These are phyloP conservation scores for Temnothorax unifasciatus DNA, from an alignment of 2,888 invertebrate species.

Conservation along the genomic window DNA sequence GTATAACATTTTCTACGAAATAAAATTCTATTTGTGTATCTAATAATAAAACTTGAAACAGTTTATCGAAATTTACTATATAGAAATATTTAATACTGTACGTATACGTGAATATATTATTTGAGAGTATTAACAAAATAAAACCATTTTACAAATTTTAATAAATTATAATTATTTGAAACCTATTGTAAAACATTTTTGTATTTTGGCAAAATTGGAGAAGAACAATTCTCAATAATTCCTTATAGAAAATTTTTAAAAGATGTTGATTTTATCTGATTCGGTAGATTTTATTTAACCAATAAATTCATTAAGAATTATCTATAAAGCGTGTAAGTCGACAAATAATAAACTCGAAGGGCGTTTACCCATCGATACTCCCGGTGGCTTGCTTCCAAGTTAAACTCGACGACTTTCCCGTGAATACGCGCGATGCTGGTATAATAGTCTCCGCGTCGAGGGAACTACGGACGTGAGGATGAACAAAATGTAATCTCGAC, in stretches of 20 bases:
- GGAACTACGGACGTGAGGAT: constrained; percentile 51
- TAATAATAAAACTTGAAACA: background rate
- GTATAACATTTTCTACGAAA: background rate
- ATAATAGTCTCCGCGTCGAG: constrained; percentile 51
- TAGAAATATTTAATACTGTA: background rate
- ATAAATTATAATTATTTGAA: constrained; percentile 13
- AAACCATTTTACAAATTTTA: background rate
- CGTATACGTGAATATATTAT: background rate
- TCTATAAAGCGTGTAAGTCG: constrained; percentile 34
- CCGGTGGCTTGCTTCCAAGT: constrained; percentile 74
- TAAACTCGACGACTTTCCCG: constrained; percentile 70
- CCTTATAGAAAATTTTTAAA: background rate
- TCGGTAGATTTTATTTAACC: background rate
- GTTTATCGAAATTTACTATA: background rate
- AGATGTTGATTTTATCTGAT: background rate
- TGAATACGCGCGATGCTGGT: constrained; percentile 40
- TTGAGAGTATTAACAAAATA: background rate
- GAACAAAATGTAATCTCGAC: constrained; percentile 71
- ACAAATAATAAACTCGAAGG: constrained; percentile 63
- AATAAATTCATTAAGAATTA: constrained; percentile 22
- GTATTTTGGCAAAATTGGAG: background rate
- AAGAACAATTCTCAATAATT: background rate
- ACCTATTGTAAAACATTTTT: background rate
- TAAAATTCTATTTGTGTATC: background rate
- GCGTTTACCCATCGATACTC: constrained; percentile 61